phyloP scores from a whole-genome alignment of 2,888 invertebrate species.

The Lycocerus yunnanus region DNA sequence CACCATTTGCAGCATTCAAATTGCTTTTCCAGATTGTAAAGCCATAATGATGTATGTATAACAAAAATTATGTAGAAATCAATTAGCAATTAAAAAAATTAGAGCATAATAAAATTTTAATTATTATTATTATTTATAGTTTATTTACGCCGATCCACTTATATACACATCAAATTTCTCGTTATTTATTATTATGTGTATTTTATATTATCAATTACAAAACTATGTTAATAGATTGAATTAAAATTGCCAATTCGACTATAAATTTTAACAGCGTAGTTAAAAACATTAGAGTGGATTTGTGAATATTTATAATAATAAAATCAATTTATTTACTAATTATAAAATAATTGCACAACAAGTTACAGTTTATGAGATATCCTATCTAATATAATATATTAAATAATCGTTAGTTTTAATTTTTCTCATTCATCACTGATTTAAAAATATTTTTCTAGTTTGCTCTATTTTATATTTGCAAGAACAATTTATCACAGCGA shows the following conservation, averaged over 20 bases:
- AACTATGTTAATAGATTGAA: neutral
- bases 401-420: neutral
- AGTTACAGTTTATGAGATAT: neutral
- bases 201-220: neutral
- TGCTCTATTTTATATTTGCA: neutral
- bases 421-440: neutral
- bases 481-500: neutral
- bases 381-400: neutral
- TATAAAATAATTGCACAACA: neutral
- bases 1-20: too few relatives aligned
- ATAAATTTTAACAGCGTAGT: neutral
- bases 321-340: neutral
- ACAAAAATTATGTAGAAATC: too few relatives aligned
- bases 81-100: too few relatives aligned
- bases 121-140: neutral
- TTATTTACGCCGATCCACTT: neutral
- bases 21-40: too few relatives aligned
- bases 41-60: too few relatives aligned
- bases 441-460: neutral
- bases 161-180: neutral
- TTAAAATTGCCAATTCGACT: neutral
- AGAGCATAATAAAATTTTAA: neutral
- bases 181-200: neutral
- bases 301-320: neutral
- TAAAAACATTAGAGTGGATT: neutral